Percentiles rank a stretch among this genome's conserved stretches.
phyloP scores from a whole-genome alignment of 2,888 invertebrate species.

The Ditula angustiorana region DNA sequence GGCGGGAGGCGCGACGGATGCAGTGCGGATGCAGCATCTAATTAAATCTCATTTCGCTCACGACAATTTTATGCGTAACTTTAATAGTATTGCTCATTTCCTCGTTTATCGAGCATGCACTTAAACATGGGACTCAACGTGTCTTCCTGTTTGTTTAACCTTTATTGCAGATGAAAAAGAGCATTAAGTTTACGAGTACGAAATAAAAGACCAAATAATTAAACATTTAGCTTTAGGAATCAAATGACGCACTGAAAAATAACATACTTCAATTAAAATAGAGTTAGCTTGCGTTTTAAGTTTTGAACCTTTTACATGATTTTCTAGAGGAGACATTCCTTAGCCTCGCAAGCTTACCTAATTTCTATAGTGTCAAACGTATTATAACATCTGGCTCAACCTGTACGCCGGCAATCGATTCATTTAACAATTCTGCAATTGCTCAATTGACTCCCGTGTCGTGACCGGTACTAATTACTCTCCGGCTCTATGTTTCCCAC shows the following conservation, averaged over 20 bases:
- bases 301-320: too few species aligned
- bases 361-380: too few species aligned
- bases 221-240: too few species aligned
- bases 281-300: too few species aligned
- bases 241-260: too few species aligned
- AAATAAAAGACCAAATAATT: background rate
- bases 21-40: constrained; percentile 67
- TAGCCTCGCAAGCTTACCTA: too few species aligned
- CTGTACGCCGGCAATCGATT: background rate
- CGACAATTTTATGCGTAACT: constrained; percentile 75
- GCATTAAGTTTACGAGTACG: background rate
- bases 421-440: constrained; percentile 43
- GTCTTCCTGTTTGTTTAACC: background rate
- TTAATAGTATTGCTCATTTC: constrained; percentile 56
- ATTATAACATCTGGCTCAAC: background rate
- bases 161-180: background rate
- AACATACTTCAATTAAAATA: too few species aligned
- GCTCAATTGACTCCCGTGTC: constrained; percentile 46
- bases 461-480: constrained; percentile 47
- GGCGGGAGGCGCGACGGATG: constrained; percentile 44
- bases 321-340: too few species aligned
- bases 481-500: constrained; percentile 44
- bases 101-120: constrained; percentile 6
- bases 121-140: background rate
- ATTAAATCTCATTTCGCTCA: constrained; percentile 76